A percentile compares a stretch with the other conserved stretches of the same genome.
Conservation (phyloP, 2,797 vertebrate genomes). For the Petrocephalus sullivani region DNA sequence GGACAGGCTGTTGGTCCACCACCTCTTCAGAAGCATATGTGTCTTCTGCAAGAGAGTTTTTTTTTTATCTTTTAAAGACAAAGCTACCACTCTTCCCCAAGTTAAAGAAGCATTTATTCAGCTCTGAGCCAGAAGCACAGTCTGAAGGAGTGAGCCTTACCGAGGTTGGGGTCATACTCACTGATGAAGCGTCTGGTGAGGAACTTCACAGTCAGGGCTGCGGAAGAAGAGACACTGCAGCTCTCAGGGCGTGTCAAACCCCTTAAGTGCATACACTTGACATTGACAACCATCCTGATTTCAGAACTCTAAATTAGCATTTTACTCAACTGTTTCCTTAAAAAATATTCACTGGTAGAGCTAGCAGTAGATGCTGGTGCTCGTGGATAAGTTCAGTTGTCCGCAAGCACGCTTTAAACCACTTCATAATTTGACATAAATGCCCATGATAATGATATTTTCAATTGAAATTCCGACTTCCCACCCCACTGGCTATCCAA, state of each 20-base stretch:
- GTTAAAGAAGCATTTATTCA: background rate
- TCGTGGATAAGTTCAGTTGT: background rate
- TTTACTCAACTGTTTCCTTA: background rate
- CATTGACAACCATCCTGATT: background rate
- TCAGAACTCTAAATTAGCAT: background rate
- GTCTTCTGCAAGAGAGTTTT: constrained; percentile 68
- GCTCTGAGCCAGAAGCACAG: background rate
- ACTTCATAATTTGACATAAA: background rate
- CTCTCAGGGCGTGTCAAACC: background rate
- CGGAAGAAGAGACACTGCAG: constrained; percentile 25
- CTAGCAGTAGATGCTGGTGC: background rate
- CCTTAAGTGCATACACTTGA: background rate
- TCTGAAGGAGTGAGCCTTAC: constrained; percentile 58
- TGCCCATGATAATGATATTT: background rate
- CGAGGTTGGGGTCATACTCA: constrained; percentile 81
- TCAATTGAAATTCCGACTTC: background rate
- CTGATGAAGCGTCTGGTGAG: constrained; percentile 88
- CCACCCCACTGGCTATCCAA: background rate
- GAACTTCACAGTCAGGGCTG: constrained; percentile 88
- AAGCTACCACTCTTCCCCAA: background rate
- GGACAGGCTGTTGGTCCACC: constrained; percentile 79
- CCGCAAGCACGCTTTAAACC: background rate
- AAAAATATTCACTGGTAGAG: background rate
- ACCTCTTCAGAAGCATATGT: constrained; percentile 80
- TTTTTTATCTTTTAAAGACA: background rate